phyloP scores from a whole-genome alignment of 2,113 vertebrate genomes.

The Alaudala cheleensis region DNA sequence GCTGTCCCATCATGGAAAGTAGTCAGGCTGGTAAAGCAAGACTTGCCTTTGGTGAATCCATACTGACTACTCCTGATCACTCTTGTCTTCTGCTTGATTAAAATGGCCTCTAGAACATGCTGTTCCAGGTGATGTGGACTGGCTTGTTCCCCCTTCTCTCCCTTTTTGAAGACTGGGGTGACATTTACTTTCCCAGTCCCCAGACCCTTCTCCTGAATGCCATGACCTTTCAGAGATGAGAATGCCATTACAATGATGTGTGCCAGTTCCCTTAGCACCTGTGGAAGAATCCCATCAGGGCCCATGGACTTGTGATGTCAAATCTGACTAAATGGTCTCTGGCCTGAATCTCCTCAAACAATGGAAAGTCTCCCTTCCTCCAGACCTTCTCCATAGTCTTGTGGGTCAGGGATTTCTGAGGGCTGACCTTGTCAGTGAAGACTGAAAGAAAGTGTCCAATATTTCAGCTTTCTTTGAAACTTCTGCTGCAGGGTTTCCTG shows the following conservation, averaged over 20 bases:
- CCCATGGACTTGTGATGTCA: neutral
- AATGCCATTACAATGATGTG: neutral
- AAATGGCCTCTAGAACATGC: rapidly evolving
- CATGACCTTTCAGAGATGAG: neutral
- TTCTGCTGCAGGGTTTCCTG: neutral
- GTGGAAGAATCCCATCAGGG: rapidly evolving
- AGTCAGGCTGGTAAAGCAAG: neutral
- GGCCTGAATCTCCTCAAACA: neutral
- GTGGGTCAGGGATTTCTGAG: neutral
- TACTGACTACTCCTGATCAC: neutral
- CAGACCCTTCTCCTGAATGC: neutral
- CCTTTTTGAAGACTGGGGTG: neutral
- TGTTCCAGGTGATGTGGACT: neutral
- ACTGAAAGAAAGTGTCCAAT: neutral
- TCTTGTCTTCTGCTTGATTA: neutral
- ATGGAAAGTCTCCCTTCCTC: neutral
- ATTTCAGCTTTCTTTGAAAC: neutral
- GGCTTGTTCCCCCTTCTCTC: neutral
- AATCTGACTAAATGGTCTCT: neutral
- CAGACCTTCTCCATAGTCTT: neutral
- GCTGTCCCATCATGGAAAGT: neutral
- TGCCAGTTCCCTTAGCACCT: neutral
- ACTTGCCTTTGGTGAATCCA: neutral
- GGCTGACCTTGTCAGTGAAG: neutral
- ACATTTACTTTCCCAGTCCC: neutral